A percentile compares a stretch with the other conserved stretches of the same genome.
Conservation (phyloP, 1,140 invertebrate genomes). For the Colletes gigas region DNA sequence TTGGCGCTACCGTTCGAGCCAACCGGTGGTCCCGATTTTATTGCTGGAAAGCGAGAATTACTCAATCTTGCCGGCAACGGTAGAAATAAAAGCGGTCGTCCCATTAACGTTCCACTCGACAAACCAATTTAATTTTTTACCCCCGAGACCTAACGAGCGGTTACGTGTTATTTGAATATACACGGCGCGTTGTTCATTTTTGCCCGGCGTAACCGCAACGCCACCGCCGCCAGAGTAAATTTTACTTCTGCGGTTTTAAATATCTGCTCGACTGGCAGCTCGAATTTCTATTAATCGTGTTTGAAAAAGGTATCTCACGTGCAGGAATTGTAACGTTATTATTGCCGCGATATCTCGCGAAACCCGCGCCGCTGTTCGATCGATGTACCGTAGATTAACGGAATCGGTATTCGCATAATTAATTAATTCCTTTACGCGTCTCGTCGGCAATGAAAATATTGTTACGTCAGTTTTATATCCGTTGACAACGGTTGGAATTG, state of each 20-base stretch:
- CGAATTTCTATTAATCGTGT: slow-evolving; percentile 9
- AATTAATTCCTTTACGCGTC: too few relatives aligned
- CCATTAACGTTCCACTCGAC: slow-evolving; percentile 5
- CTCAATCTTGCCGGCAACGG: not conserved
- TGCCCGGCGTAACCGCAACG: not conserved
- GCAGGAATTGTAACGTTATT: not conserved
- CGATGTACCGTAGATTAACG: slow-evolving; percentile 9
- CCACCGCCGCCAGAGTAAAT: not conserved
- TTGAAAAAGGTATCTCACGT: not conserved
- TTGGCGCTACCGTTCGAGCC: too few relatives aligned
- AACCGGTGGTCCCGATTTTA: not conserved
- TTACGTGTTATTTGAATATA: slow-evolving; percentile 33
- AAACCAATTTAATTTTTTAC: slow-evolving; percentile 19
- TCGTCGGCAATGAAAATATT: too few relatives aligned
- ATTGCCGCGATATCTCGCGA: not conserved
- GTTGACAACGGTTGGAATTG: too few relatives aligned
- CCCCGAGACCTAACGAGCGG: slow-evolving; percentile 5
- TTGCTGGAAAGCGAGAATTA: too few relatives aligned
- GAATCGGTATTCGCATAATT: too few relatives aligned
- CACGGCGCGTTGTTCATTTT: not conserved
- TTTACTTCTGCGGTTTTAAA: slow-evolving; percentile 26
- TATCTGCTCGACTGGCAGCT: not conserved
- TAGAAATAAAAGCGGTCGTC: not conserved
- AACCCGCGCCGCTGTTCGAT: not conserved
- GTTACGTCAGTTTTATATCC: too few relatives aligned